These are phyloP conservation scores for Himalopsyche kuldschensis DNA, from an alignment of 2,888 invertebrate species.

Conservation along the genomic window DNA sequence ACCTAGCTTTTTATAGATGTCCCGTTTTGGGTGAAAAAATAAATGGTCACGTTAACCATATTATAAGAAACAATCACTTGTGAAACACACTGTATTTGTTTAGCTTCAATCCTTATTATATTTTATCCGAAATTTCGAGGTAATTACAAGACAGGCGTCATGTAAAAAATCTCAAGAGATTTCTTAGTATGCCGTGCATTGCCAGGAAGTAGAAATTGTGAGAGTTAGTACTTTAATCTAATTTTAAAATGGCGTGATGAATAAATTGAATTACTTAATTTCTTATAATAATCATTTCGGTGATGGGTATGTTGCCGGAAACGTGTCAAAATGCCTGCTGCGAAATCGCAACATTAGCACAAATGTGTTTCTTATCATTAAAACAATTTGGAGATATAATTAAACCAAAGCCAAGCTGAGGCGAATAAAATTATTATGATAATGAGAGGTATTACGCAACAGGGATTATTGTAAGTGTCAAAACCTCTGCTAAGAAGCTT, in stretches of 20 bases:
- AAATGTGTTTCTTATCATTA: not conserved
- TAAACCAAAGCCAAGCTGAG: not conserved
- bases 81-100: too few species aligned
- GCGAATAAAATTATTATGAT: not conserved
- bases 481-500: not conserved
- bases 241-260: not conserved
- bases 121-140: too few species aligned
- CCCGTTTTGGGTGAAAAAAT: too few species aligned
- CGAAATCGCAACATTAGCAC: not conserved
- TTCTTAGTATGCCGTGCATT: too few species aligned
- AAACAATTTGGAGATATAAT: not conserved
- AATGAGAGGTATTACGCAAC: not conserved
- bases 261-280: not conserved
- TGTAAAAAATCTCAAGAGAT: too few species aligned
- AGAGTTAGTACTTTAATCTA: too few species aligned
- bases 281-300: not conserved
- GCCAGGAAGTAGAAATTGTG: too few species aligned
- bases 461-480: not conserved
- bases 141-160: too few species aligned
- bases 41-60: too few species aligned
- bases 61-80: too few species aligned
- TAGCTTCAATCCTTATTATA: too few species aligned
- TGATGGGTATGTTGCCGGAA: not conserved
- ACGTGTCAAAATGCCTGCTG: not conserved
- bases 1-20: too few species aligned